Conservation (phyloP, 1,140 invertebrate species). For the Sycophila sp. region DNA sequence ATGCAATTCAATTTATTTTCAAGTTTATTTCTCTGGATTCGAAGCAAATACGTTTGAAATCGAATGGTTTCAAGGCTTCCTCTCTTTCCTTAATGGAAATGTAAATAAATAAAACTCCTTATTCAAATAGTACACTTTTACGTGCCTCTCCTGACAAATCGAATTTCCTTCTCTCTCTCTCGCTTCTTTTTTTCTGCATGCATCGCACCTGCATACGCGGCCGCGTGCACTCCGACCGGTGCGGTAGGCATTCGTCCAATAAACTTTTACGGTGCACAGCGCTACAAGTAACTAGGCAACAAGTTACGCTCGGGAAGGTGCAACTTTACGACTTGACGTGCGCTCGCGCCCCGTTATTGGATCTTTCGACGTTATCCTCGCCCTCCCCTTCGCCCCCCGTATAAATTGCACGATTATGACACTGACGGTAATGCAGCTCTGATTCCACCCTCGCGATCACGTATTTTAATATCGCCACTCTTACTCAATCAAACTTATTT, state of each 20-base stretch:
- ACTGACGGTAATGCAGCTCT: no score
- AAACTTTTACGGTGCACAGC: conserved; percentile 11
- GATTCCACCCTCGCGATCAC: no score
- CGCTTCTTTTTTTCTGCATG: no score
- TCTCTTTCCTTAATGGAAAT: neutral
- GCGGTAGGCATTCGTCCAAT: conserved; percentile 9
- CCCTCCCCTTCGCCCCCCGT: neutral
- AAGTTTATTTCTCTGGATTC: no score
- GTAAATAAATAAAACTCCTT: neutral
- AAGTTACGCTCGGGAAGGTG: conserved; percentile 10
- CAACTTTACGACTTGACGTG: conserved; percentile 3
- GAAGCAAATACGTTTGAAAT: no score
- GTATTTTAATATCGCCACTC: no score
- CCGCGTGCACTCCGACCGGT: no score
- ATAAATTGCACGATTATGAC: neutral
- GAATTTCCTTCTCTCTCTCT: neutral
- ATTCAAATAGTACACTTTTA: neutral
- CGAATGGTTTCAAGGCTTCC: neutral
- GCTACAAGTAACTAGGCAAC: neutral
- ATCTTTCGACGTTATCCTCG: neutral
- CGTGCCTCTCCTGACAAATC: neutral
- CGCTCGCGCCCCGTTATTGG: conserved; percentile 3
- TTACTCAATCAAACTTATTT: no score
- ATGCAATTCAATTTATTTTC: no score
- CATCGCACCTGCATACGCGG: no score